Conservation (phyloP, 2,888 invertebrate species). For the Scelioninae gen. 2 region DNA sequence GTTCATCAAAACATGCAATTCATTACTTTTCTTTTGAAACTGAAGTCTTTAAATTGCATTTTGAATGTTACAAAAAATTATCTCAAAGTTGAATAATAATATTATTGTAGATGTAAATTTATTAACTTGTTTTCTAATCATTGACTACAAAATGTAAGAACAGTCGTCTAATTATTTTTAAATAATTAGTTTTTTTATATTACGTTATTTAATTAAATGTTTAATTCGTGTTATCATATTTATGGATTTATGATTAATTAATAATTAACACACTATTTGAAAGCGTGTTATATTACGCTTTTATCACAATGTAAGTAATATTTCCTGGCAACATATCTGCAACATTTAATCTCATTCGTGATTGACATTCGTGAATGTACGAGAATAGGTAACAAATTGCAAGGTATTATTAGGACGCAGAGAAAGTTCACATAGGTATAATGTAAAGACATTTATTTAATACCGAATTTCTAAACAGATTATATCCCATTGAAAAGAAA, state of each 20-base stretch:
- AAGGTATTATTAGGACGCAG: slow-evolving; percentile 39
- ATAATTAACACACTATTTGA: too few species aligned
- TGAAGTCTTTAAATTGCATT: too few species aligned
- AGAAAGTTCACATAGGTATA: slow-evolving; percentile 32
- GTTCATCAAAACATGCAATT: too few species aligned
- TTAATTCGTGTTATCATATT: slow-evolving; percentile 11
- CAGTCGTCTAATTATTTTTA: background rate
- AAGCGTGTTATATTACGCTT: slow-evolving; percentile 20
- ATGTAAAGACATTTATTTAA: slow-evolving; percentile 9
- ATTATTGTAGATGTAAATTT: too few species aligned
- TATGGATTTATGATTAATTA: slow-evolving; percentile 19
- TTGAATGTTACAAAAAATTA: too few species aligned
- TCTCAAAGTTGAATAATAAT: too few species aligned
- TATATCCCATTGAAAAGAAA: slow-evolving; percentile 3
- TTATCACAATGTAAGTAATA: slow-evolving; percentile 31
- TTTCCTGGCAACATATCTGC: slow-evolving; percentile 30
- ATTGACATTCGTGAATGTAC: slow-evolving; percentile 42
- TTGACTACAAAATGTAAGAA: too few species aligned
- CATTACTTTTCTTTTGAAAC: too few species aligned
- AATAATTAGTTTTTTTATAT: background rate
- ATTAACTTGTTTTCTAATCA: too few species aligned
- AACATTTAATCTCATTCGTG: slow-evolving; percentile 40
- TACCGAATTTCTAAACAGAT: slow-evolving; percentile 23
- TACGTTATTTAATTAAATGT: slow-evolving; percentile 1
- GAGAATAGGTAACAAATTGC: slow-evolving; percentile 37